Conservation (phyloP, 2,888 invertebrate species). For the Lapara coniferarum region DNA sequence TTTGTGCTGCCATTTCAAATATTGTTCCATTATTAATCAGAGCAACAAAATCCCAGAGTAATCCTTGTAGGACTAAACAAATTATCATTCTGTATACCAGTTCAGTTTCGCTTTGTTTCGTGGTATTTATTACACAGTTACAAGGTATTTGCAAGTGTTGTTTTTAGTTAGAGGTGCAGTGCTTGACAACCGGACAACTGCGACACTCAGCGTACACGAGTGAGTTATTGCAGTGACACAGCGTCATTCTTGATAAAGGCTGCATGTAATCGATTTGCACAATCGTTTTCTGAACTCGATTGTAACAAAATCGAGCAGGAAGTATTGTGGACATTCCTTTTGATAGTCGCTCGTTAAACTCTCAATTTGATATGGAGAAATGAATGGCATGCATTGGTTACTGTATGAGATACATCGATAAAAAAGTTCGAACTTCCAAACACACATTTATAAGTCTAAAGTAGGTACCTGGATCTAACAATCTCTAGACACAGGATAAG, state of each 20-base stretch:
- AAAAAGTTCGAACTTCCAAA: background rate
- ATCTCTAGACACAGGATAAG: constrained; percentile 4
- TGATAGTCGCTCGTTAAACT: background rate
- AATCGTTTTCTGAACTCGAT: constrained; percentile 17
- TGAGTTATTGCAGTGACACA: constrained; percentile 15
- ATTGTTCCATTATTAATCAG: too few relatives aligned
- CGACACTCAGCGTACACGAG: constrained; percentile 21
- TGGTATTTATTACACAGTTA: constrained; percentile 20
- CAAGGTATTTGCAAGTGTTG: constrained; percentile 20
- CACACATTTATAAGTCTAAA: constrained; percentile 4
- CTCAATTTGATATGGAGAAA: too few relatives aligned
- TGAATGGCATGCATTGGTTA: too few relatives aligned
- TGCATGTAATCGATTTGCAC: constrained; percentile 22
- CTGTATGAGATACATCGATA: background rate
- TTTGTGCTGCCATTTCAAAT: too few relatives aligned
- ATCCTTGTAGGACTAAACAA: too few relatives aligned
- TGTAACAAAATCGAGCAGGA: background rate
- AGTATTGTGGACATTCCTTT: background rate
- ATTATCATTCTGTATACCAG: background rate
- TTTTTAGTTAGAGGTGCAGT: background rate
- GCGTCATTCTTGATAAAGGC: constrained; percentile 13
- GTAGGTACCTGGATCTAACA: background rate
- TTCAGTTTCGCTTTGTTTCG: constrained; percentile 32
- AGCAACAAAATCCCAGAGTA: too few relatives aligned
- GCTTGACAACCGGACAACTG: constrained; percentile 23